These are phyloP conservation scores for Drosophila niveifrons DNA, from an alignment of 2,888 invertebrate species.

Conservation along the genomic window DNA sequence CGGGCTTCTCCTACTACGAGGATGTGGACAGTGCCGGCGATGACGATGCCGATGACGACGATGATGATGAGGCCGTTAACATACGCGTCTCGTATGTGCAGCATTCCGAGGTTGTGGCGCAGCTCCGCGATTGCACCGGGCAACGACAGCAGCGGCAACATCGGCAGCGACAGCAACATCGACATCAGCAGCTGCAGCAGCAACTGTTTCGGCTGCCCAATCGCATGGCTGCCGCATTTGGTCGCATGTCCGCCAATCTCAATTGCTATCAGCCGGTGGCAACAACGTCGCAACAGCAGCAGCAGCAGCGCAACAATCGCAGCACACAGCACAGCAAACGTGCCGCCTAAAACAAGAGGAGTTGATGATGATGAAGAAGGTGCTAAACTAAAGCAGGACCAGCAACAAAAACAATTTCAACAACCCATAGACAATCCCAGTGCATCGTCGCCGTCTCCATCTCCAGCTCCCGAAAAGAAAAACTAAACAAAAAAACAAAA, in stretches of 20 bases:
- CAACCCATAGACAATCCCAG: conserved; percentile 75
- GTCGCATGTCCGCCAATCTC: conserved; percentile 73
- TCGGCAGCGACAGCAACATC: conserved; percentile 55
- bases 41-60: conserved; percentile 56
- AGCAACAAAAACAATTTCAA: conserved; percentile 34
- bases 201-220: conserved; percentile 62
- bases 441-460: conserved; percentile 51
- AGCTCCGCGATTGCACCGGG: conserved; percentile 41
- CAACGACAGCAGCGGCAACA: conserved; percentile 20
- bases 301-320: conserved; percentile 12
- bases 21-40: conserved; percentile 69
- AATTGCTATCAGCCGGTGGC: conserved; percentile 70
- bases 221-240: conserved; percentile 63
- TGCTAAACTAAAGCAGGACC: conserved; percentile 8
- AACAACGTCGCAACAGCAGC: conserved; percentile 25
- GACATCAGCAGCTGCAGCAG: conserved; percentile 51
- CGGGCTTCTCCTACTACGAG: conserved; percentile 69
- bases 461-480: conserved; percentile 41
- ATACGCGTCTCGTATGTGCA: conserved; percentile 73
- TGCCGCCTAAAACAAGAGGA: conserved; percentile 17
- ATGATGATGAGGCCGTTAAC: conserved; percentile 69
- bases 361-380: conserved; percentile 5
- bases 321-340: conserved; percentile 26
- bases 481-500: conserved; percentile 39
- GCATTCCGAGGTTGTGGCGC: conserved; percentile 69